Percentiles rank a stretch among this genome's conserved stretches.
Evolutionary conservation across 2,888 invertebrate species (phyloP).

Genomic region (Nomada lathburiana): DNA sequence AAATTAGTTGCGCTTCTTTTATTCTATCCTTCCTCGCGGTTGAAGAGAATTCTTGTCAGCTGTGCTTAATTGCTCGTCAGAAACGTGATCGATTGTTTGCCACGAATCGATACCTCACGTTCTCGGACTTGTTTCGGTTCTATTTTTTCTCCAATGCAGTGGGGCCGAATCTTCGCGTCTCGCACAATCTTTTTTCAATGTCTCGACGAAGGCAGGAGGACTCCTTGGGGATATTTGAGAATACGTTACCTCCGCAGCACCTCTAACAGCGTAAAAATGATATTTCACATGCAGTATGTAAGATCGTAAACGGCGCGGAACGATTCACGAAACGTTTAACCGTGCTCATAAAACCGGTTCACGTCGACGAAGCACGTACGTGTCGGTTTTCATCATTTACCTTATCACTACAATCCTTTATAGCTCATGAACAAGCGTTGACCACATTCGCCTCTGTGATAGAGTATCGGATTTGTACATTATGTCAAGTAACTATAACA

Average conservation of each 20-base stretch:
- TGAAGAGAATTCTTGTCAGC: too few species aligned
- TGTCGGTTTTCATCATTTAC: constrained; percentile 73
- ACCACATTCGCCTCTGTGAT: constrained; percentile 56
- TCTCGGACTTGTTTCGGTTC: neutral
- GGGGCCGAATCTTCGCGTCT: too few species aligned
- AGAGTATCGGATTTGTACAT: constrained; percentile 70
- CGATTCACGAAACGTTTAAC: constrained; percentile 63
- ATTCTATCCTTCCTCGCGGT: too few species aligned
- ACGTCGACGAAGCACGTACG: constrained; percentile 66
- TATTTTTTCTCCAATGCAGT: neutral
- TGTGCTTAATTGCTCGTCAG: too few species aligned
- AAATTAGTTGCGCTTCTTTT: neutral
- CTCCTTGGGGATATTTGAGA: neutral
- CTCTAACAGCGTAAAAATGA: constrained; percentile 44
- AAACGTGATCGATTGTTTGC: too few species aligned
- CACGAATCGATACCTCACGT: too few species aligned
- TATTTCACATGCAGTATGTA: constrained; percentile 30
- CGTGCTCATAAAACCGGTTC: constrained; percentile 61
- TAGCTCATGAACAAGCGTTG: constrained; percentile 68
- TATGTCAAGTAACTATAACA: constrained; percentile 65
- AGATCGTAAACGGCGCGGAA: constrained; percentile 53
- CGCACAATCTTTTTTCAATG: neutral
- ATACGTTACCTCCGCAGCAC: neutral
- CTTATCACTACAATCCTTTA: constrained; percentile 72
- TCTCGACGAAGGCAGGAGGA: neutral